Percentiles rank a stretch among this genome's conserved stretches.
Conservation (phyloP, 1,140 invertebrate species). For the Vanessa tameamea region DNA sequence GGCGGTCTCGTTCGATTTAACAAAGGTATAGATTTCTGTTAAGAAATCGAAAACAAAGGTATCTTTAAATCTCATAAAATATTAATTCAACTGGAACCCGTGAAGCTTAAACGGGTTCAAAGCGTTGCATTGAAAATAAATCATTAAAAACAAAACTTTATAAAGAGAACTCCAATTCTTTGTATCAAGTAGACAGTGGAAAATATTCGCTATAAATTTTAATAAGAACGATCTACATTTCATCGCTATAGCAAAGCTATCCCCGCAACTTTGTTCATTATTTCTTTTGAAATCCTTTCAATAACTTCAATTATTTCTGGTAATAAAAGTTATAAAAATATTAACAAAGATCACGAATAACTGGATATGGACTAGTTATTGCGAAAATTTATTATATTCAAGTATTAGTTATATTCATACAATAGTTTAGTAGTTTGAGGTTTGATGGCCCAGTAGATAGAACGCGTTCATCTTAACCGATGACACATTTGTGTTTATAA, state of each 20-base stretch:
- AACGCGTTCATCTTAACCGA: too few relatives aligned
- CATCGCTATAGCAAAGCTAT: background rate
- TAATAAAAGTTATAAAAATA: too few relatives aligned
- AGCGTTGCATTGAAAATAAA: conserved; percentile 8
- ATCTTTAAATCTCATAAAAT: conserved; percentile 9
- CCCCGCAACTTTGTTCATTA: background rate
- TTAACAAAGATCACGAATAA: too few relatives aligned
- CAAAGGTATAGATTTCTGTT: background rate
- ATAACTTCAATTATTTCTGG: background rate
- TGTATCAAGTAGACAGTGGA: background rate
- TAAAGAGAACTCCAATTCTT: conserved; percentile 2
- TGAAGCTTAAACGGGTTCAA: background rate
- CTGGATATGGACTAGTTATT: too few relatives aligned
- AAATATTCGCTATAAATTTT: conserved; percentile 12
- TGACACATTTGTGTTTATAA: too few relatives aligned
- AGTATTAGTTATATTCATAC: too few relatives aligned
- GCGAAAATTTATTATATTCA: too few relatives aligned
- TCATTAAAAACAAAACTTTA: conserved; percentile 10
- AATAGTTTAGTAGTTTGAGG: too few relatives aligned
- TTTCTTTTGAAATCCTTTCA: background rate
- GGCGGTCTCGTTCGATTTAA: too few relatives aligned
- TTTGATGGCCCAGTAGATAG: too few relatives aligned
- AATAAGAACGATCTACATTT: conserved; percentile 3
- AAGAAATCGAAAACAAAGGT: background rate
- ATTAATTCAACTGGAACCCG: conserved; percentile 2